Percentiles rank a stretch among this genome's conserved stretches.
phyloP scores from a whole-genome alignment of 2,797 vertebrate genomes.

The Sebastes nivosus region DNA sequence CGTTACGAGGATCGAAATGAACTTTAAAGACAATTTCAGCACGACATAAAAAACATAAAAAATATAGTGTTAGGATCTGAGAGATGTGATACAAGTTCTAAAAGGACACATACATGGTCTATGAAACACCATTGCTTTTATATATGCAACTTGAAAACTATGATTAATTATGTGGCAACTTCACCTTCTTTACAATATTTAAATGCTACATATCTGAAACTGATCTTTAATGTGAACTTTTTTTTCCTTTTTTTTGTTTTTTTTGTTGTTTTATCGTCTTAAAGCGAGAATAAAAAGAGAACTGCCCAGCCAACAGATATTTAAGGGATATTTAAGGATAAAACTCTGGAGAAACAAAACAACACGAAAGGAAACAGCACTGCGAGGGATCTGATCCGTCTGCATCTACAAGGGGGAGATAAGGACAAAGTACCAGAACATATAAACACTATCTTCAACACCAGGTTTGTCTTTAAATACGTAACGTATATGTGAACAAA shows the following conservation, averaged over 20 bases:
- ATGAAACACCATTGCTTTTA: conserved; percentile 67
- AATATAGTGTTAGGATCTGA: conserved; percentile 70
- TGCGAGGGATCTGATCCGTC: conserved; percentile 65
- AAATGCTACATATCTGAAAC: conserved; percentile 82
- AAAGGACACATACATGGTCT: conserved; percentile 60
- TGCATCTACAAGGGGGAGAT: conserved; percentile 75
- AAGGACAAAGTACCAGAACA: conserved; percentile 91
- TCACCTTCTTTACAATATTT: conserved; percentile 67
- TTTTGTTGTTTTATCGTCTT: conserved; percentile 33
- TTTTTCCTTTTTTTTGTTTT: not conserved
- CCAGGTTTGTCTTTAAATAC: conserved; percentile 76
- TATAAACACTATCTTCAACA: conserved; percentile 75
- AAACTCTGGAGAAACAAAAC: conserved; percentile 41
- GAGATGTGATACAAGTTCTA: conserved; percentile 54
- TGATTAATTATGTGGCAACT: conserved; percentile 63
- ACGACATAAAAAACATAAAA: conserved; percentile 32
- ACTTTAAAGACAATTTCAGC: conserved; percentile 75
- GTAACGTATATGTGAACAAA: conserved; percentile 68
- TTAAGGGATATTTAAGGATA: conserved; percentile 66
- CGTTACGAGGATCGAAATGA: conserved; percentile 44
- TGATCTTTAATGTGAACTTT: conserved; percentile 30
- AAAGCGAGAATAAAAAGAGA: conserved; percentile 76
- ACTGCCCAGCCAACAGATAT: conserved; percentile 79
- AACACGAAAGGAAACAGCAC: conserved; percentile 67
- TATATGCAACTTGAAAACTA: conserved; percentile 65